A percentile compares a stretch with the other conserved stretches of the same genome.
These are phyloP conservation scores for Pyrgilauda ruficollis DNA, from an alignment of 2,113 vertebrate species.

Conservation along the genomic window DNA sequence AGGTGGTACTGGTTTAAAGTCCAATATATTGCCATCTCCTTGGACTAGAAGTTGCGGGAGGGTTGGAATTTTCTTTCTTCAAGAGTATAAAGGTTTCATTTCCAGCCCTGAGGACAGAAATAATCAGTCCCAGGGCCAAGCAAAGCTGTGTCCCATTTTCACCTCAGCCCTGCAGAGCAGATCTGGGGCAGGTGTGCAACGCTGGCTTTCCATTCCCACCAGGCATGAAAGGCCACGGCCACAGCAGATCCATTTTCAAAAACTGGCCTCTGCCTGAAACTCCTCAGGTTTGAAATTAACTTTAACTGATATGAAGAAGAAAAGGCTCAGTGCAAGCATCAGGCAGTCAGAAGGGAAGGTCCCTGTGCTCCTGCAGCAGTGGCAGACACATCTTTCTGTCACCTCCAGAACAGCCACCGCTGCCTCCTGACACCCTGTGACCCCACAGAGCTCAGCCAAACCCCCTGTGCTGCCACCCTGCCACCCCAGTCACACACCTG, in stretches of 20 bases:
- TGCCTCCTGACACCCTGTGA: not conserved
- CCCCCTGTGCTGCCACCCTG: not conserved
- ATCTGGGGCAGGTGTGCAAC: not conserved
- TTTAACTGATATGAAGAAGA: not conserved
- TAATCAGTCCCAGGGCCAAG: not conserved
- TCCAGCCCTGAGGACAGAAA: not conserved
- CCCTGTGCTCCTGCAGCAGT: not conserved
- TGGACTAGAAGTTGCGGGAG: not conserved
- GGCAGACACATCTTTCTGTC: not conserved
- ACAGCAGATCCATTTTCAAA: not conserved
- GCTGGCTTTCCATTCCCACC: not conserved
- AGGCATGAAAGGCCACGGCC: not conserved
- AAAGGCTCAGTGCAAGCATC: not conserved
- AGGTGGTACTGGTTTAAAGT: not conserved
- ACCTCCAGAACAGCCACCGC: not conserved
- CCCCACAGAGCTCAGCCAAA: not conserved
- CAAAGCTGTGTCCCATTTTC: not conserved
- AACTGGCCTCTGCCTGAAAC: constrained; percentile 1
- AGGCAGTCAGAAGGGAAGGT: not conserved
- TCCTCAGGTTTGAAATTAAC: constrained; percentile 5
- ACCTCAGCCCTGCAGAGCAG: not conserved
- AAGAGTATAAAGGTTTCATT: not conserved
- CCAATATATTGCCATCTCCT: not conserved
- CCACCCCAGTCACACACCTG: not conserved
- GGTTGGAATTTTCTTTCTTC: not conserved